Evolutionary conservation across 2,888 invertebrate species (phyloP).

Genomic region (Hemicrepidius hirtus): DNA sequence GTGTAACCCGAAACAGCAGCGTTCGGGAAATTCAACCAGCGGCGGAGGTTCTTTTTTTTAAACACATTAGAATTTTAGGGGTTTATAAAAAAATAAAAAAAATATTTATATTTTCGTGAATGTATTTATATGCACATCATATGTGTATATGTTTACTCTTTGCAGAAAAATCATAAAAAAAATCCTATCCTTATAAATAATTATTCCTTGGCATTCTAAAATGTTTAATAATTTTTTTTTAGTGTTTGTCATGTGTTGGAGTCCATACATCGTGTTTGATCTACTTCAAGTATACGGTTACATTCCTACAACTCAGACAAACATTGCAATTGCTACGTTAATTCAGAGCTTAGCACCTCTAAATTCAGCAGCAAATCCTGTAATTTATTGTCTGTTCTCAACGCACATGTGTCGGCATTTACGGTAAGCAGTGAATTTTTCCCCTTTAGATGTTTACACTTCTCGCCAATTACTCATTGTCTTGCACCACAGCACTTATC

Average conservation of each 20-base stretch:
- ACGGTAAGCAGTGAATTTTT: constrained; percentile 75
- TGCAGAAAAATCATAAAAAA: no score
- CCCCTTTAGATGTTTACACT: constrained; percentile 34
- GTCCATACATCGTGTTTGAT: constrained; percentile 95
- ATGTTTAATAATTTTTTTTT: no score
- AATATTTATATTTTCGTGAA: no score
- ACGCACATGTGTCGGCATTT: constrained; percentile 91
- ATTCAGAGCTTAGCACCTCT: constrained; percentile 95
- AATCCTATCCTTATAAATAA: no score
- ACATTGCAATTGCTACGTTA: constrained; percentile 91
- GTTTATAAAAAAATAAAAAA: no score
- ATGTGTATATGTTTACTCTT: no score
- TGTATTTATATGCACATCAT: no score
- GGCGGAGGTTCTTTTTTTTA: no score
- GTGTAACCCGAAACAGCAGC: no score
- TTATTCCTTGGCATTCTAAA: no score
- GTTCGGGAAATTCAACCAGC: no score
- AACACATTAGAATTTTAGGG: no score
- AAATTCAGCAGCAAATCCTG: constrained; percentile 96
- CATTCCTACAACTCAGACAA: constrained; percentile 87
- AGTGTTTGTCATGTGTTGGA: constrained; percentile 98
- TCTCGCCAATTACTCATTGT: constrained; percentile 45
- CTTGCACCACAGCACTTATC: constrained; percentile 35
- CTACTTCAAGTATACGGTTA: constrained; percentile 92
- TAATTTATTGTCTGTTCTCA: constrained; percentile 96